Evolutionary conservation across 2,113 vertebrate species (phyloP), one percentile per base, ranked within the genome.

Genomic region (Laterallus jamaicensis): DNA sequence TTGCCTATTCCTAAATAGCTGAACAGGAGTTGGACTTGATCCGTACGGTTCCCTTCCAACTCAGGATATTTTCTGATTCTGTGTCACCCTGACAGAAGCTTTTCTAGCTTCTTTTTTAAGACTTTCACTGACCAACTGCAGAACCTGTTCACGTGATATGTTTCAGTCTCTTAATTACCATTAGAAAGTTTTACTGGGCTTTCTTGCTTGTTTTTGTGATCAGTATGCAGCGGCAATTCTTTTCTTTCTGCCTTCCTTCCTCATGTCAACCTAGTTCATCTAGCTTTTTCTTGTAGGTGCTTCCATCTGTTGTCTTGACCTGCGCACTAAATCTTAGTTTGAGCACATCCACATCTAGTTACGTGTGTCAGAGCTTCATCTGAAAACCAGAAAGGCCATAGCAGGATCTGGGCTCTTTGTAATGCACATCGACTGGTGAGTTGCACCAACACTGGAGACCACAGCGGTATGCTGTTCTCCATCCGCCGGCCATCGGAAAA

Each of bases 341-440:
- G 39, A 54, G 35, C 29, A 9, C 25, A 10, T 78, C 49, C 70
- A 67, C 47, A 76, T 31, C 10, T 76, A 73, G 32, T 66, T 88
- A 69, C 0, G 1, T 21, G 5, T 90, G 25, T 80, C 44, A 49
- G 29, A 88, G 54, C 49, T 76, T 80, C 0, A 0, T 39, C 52
- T 80, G 35, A 11, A 28, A n/a, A 42, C 29, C 24, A 83, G 5
- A 4, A 8, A 69, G 52, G 32, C 40, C 0, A 0, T 26, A 68
- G 58, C 70, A 87, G 47, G 75, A 58, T 74, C 83, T 58, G 58
- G 29, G 15, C 10, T 86, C 10, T 80, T 59, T 69, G 26, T 64
- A 66, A 69, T 31, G n/a, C 15, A 15, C 17, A 1, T 49, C 60
- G 52, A 42, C 26, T 25, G 32, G 6, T 4, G 2, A 71, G 32